Evolutionary conservation across 2,113 vertebrate genomes (phyloP).

Genomic region (Heloderma charlesbogerti): DNA sequence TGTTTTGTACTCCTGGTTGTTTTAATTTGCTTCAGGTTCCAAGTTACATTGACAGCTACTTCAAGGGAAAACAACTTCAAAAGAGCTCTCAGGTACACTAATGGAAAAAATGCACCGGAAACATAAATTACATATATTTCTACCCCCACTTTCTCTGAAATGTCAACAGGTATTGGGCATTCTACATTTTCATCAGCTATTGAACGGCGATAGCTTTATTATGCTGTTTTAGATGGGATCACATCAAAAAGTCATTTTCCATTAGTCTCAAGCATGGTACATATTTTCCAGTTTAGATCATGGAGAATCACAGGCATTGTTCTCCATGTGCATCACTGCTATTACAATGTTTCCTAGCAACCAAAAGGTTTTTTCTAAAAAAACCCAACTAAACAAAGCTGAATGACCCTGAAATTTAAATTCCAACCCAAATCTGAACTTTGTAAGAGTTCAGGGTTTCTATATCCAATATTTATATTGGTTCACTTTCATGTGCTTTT

Average conservation of each 20-base stretch:
- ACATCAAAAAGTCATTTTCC: slow-evolving; percentile 37
- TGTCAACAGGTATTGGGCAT: background rate
- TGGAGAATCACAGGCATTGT: slow-evolving; percentile 25
- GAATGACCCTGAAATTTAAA: slow-evolving; percentile 7
- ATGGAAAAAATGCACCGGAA: slow-evolving; percentile 11
- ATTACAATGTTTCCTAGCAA: slow-evolving; percentile 59
- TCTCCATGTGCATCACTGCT: slow-evolving; percentile 40
- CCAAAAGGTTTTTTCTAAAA: background rate
- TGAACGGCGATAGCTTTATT: background rate
- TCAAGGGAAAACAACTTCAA: slow-evolving; percentile 7
- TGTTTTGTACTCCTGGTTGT: slow-evolving; percentile 5
- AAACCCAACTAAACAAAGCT: background rate
- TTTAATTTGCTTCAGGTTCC: background rate
- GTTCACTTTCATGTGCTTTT: background rate
- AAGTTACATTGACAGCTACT: background rate
- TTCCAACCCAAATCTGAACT: slow-evolving; percentile 19
- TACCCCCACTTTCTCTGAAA: background rate
- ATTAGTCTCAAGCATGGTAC: background rate
- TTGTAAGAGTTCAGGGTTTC: background rate
- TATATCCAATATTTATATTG: background rate
- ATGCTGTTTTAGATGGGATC: slow-evolving; percentile 14
- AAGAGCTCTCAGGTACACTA: background rate
- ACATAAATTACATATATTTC: background rate
- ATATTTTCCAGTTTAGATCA: slow-evolving; percentile 36
- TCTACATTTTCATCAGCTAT: background rate